These are phyloP conservation scores for Oriolus oriolus DNA, from an alignment of 2,113 vertebrate genomes.

Conservation along the genomic window DNA sequence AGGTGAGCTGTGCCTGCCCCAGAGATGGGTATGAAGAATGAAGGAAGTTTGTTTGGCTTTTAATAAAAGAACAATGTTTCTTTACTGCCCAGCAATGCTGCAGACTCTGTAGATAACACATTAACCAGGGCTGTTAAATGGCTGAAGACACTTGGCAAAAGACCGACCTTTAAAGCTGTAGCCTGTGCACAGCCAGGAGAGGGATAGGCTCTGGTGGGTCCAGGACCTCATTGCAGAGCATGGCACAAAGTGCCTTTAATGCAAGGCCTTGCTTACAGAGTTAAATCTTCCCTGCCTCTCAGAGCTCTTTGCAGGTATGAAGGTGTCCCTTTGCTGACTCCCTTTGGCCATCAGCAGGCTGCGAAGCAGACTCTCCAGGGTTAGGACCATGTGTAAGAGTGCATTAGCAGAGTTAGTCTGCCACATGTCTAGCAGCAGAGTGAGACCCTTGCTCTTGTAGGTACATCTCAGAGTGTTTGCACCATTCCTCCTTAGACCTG, in stretches of 20 bases:
- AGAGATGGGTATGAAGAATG: background rate
- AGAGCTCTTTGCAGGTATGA: background rate
- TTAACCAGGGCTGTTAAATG: background rate
- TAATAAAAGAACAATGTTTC: background rate
- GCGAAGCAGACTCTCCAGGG: background rate
- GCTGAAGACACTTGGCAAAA: background rate
- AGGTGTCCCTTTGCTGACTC: background rate
- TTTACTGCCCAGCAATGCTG: background rate
- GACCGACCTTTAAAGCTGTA: background rate
- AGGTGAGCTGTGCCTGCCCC: background rate
- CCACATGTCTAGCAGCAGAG: background rate
- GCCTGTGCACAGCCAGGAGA: background rate
- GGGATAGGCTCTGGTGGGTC: background rate
- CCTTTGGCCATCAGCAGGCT: background rate
- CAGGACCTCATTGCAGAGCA: background rate
- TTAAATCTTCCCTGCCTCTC: background rate
- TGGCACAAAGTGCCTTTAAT: background rate
- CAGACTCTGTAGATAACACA: too few relatives aligned
- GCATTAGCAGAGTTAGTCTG: background rate
- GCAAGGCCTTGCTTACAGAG: background rate
- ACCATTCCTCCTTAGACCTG: background rate
- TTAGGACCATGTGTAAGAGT: too few relatives aligned
- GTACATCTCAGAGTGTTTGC: background rate
- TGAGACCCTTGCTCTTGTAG: background rate
- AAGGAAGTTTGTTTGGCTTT: background rate